These are phyloP conservation scores for Synanthedon andrenaeformis DNA, from an alignment of 2,888 invertebrate genomes.

Conservation along the genomic window DNA sequence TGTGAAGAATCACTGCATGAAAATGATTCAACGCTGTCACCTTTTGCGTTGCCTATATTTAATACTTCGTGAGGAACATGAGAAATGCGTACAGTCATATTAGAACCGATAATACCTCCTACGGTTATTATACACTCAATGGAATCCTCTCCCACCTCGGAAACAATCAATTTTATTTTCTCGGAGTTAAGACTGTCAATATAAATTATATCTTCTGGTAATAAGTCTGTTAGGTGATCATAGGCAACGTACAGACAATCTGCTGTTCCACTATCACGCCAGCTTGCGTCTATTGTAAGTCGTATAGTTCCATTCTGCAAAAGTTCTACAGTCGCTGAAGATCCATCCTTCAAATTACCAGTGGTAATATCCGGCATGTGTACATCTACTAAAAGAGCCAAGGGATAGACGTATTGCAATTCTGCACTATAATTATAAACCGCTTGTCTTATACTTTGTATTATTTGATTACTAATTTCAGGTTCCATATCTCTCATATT, in stretches of 20 bases:
- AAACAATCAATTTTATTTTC: conserved; percentile 41
- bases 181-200: conserved; percentile 53
- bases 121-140: conserved; percentile 62
- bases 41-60: conserved; percentile 32
- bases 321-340: conserved; percentile 39
- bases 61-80: conserved; percentile 58
- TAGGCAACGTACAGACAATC: conserved; percentile 69
- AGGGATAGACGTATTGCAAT: conserved; percentile 57
- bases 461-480: conserved; percentile 47
- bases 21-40: conserved; percentile 54
- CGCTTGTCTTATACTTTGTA: conserved; percentile 58
- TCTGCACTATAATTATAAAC: conserved; percentile 61
- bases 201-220: conserved; percentile 56
- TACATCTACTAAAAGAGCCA: conserved; percentile 54
- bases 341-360: conserved; percentile 53
- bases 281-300: conserved; percentile 62
- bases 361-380: conserved; percentile 51
- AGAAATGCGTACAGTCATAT: conserved; percentile 65
- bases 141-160: conserved; percentile 52
- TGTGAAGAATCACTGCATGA: conserved; percentile 71
- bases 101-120: conserved; percentile 64
- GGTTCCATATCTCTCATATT: conserved; percentile 54
- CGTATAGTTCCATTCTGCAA: conserved; percentile 42
- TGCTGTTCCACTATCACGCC: conserved; percentile 64
- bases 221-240: conserved; percentile 60